Evolutionary conservation across 92 coral and sea anemone species (phyloP), one percentile per base, ranked within the genome.

Genomic region (Parazoanthus atlanticus): DNA sequence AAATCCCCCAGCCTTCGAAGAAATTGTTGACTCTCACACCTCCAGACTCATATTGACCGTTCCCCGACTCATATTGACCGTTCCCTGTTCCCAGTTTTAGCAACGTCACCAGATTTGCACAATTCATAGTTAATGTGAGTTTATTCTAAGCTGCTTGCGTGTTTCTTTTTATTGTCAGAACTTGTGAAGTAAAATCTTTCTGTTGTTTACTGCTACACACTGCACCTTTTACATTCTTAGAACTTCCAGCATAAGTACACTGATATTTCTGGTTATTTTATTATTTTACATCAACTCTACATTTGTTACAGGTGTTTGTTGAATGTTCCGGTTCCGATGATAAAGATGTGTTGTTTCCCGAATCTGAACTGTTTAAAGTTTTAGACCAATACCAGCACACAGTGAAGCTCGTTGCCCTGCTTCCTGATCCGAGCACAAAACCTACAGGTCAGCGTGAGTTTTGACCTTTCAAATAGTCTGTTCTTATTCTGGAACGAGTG

Each of bases 321-420:
- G 97, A 95, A 61, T 92, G 97, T 26, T 93, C 98, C 36, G 93
- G 93, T 46, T 86, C 94, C 36, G 94, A 90, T 73, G 97, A 89
- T 8, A 90, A 90, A 8, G 77, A 90, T 5, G 67, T 90, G 9
- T 73, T 73, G 28, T 94, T 93, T 47, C 76, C 90, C 23, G 94
- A 97, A 78, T 90, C 97, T 13, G 79, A 86, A 72, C 72, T 97
- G 76, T 91, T 88, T 38, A 71, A 80, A 82, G 86, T 95, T 30
- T 84, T 97, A 36, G 99, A 97, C 73, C 47, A 86, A 34, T 86
- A 77, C 88, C 95, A 93, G 65, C 95, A 95, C 90, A 91, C 99
- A 8, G 91, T 97, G 15, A 92, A 90, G 29, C 74, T 97, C 26
- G 40, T 32, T 32, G 94, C 94, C 49, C 16, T 89, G 7, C 90